Evolutionary conservation across 2,888 invertebrate species (phyloP), one percentile per base, ranked within the genome.

Genomic region (Apodemia mormo): DNA sequence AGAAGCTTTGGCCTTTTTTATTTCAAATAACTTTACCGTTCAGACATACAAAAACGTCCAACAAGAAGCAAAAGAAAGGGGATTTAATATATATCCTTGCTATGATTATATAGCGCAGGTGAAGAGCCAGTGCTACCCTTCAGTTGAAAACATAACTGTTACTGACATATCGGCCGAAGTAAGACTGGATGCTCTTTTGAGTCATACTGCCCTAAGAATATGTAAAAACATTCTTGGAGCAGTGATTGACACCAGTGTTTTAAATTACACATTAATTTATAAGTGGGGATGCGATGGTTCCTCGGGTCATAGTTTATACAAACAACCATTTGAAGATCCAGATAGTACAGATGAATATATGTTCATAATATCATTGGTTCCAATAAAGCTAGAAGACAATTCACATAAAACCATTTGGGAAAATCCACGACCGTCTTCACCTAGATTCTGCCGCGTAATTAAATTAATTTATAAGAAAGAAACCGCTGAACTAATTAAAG

Each of bases 61-160:
- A 30, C 33, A 61, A 14, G 33, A 61, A 61, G 61, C 61, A 30
- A 61, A 61, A 61, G 61, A 61, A 61, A 61, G 61, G 30, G 61
- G 30, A 61, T 33, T 58, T 61, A 30, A 30, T 61, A 61, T 61
- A 61, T 33, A 61, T 61, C 12, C 33, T 33, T 61, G 61, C 61
- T 61, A 61, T 61, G 30, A 61, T 61, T 12, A 58, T 29, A 30
- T 58, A 30, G 58, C 10, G 58, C 58, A 58, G 58, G 58, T 29
- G 29, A 58, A 58, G 30, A 10, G 30, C 58, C 30, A 58, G 29
- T 58, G 58, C 12, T 58, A 58, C 29, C 58, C 58, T 58, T 58
- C 58, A 58, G 58, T 58, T 29, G 58, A 58, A 30, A 29, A 58
- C 12, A 29, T 30, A 58, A 58, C 29, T 56, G 58, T 58, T 9